Base-by-base conservation (phyloP, 1,140 invertebrate species). In the Dreissena polymorpha region DNA sequence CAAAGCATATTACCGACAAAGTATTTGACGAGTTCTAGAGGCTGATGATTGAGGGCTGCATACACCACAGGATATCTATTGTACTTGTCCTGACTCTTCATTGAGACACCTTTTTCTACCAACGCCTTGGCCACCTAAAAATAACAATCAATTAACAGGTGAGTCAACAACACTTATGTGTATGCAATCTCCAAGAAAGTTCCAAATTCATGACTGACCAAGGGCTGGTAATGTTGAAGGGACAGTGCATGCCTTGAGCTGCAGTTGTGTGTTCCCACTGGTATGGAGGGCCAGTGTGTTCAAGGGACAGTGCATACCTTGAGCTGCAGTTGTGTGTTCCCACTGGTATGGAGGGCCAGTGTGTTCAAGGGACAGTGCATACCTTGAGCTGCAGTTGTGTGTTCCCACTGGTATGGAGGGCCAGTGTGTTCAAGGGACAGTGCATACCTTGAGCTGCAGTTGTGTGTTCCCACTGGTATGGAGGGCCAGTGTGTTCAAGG, bases 1-100 rank as follows among this genome's bases (percentile, higher is more conserved):
- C 39, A 39, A 8, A 5, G 39, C 39, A 39, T 8, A 39, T 88
- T 87, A 91, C 91, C 89, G 27, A 91, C 81, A 68, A 91, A 87
- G 82, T 91, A 92, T 29, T 90, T 85, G 18, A 86, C 90, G 12
- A 93, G 83, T 13, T 83, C 60, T 50, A 86, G 87, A 53, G 89
- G 83, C 85, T 94, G 93, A 72, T 91, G 89, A 53, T 90, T 89
- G 6, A 94, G 86, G 75, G 91, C 91, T 50, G 92, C 93, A 90
- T 93, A 94, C 60, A 91, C 91, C 5, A 94, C 75, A n/a, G 93
- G 90, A 55, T 90, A 92, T 67, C 91, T 91, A 3, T 91, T 91
- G 86, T 91, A 89, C n/a, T 89, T 89, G 88, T 94, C 94, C 29
- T 73, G 67, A 21, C 75, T 69, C 60, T 71, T 86, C 10, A 90